These are phyloP conservation scores for Anoncus sp. DNA, from an alignment of 2,888 invertebrate genomes.

Conservation along the genomic window DNA sequence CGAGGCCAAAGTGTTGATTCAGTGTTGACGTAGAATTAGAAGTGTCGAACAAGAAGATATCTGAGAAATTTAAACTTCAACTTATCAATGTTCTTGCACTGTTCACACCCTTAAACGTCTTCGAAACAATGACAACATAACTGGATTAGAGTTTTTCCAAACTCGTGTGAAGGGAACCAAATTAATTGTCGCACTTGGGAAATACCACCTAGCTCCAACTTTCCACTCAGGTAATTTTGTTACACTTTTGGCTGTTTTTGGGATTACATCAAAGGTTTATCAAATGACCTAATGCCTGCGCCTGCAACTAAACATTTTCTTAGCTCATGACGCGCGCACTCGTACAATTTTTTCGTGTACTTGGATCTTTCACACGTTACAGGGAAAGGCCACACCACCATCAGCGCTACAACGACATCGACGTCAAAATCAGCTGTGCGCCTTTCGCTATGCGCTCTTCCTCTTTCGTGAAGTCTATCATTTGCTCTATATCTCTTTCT, in stretches of 20 bases:
- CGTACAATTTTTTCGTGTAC: neutral
- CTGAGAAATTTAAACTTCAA: neutral
- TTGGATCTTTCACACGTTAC: neutral
- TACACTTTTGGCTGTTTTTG: neutral
- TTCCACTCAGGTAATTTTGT: too few species aligned
- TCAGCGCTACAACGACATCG: constrained; percentile 42
- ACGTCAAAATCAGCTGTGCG: constrained; percentile 69
- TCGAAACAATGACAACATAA: neutral
- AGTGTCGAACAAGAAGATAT: neutral
- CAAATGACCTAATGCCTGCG: neutral
- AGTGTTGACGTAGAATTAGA: neutral
- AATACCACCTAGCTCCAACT: too few species aligned
- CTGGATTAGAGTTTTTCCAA: too few species aligned
- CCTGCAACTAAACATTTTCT: neutral
- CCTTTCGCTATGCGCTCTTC: constrained; percentile 58
- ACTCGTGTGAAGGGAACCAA: too few species aligned
- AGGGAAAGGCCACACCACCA: constrained; percentile 27
- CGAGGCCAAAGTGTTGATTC: neutral
- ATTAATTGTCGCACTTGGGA: too few species aligned
- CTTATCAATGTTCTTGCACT: neutral
- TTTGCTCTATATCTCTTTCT: neutral
- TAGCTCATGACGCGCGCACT: neutral
- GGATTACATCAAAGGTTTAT: neutral
- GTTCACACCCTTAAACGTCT: neutral
- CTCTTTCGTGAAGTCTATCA: constrained; percentile 46